These are phyloP conservation scores for Ips typographus DNA, from an alignment of 1,140 invertebrate genomes.

Conservation along the genomic window DNA sequence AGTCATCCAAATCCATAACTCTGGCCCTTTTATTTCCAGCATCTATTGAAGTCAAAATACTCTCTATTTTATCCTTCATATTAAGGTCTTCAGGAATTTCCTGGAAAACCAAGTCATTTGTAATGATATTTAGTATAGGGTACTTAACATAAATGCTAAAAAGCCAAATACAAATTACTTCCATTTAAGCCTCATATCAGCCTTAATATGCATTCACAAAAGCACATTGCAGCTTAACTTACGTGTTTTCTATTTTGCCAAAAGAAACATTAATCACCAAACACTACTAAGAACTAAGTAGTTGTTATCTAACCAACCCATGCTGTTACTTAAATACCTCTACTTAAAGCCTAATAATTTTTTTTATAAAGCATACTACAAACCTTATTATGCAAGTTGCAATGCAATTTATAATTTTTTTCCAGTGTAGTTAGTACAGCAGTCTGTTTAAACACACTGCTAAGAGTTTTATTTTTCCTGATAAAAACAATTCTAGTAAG, in stretches of 20 bases:
- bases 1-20: constrained; percentile 96
- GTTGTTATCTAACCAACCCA: too few species aligned
- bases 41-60: constrained; percentile 66
- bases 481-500: constrained; percentile 92
- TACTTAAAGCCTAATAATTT: too few species aligned
- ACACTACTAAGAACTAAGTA: too few species aligned
- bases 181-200: too few species aligned
- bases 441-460: constrained; percentile 75
- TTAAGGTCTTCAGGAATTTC: constrained; percentile 77
- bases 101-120: constrained; percentile 57
- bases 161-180: too few species aligned
- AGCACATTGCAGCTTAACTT: neutral
- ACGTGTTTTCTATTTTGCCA: too few species aligned
- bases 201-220: neutral
- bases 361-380: constrained; percentile 38
- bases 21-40: constrained; percentile 83
- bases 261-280: too few species aligned
- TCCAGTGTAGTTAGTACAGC: constrained; percentile 81
- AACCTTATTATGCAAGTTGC: constrained; percentile 85
- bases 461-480: constrained; percentile 89
- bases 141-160: too few species aligned
- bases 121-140: neutral
- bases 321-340: too few species aligned
- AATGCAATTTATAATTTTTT: constrained; percentile 90
- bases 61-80: constrained; percentile 81